Evolutionary conservation across 2,888 invertebrate species (phyloP).

Genomic region (Nysson spinosus): DNA sequence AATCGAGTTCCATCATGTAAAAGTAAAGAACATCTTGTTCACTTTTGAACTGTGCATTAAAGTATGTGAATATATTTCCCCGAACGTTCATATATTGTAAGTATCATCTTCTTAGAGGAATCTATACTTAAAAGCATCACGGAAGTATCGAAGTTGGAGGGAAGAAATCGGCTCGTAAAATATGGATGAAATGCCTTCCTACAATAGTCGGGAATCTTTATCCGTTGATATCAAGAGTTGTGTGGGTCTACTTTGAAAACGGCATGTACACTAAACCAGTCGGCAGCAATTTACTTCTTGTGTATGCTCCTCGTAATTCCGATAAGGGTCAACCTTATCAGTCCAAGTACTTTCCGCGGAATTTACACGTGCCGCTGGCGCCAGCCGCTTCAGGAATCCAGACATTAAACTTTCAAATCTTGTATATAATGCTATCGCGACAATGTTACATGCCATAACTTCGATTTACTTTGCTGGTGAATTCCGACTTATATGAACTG

Average conservation of each 20-base stretch:
- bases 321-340: constrained; percentile 37
- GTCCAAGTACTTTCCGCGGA: constrained; percentile 16
- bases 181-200: constrained; percentile 16
- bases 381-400: constrained; percentile 20
- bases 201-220: constrained; percentile 22
- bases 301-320: constrained; percentile 25
- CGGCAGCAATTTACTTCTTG: constrained; percentile 40
- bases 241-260: constrained; percentile 17
- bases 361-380: constrained; percentile 37
- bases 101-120: not conserved
- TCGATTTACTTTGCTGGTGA: no score
- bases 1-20: no score
- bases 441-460: constrained; percentile 29
- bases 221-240: constrained; percentile 5
- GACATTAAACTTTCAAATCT: constrained; percentile 10
- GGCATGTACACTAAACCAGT: constrained; percentile 19
- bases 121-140: constrained; percentile 5
- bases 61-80: no score
- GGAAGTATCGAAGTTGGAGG: not conserved
- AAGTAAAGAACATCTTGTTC: no score
- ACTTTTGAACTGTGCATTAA: no score
- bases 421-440: constrained; percentile 17
- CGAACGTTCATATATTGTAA: no score
- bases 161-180: constrained; percentile 22
- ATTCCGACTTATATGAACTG: no score